Evolutionary conservation across 2,797 vertebrate genomes (phyloP).

Genomic region (Acanthurus lineatus): DNA sequence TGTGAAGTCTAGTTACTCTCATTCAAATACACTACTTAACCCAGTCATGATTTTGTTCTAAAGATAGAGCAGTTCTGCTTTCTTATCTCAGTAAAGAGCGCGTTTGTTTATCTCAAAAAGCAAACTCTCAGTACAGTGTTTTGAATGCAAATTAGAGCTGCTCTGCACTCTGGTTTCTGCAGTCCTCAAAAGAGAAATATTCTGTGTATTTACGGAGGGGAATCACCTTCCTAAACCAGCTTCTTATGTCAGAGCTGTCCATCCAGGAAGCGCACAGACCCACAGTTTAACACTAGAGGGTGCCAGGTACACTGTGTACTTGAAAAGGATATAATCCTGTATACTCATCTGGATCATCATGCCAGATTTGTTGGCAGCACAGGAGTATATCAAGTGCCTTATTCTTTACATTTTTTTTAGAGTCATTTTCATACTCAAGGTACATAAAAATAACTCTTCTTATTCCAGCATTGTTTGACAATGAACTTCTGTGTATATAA

Average conservation of each 20-base stretch:
- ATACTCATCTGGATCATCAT: conserved; percentile 26
- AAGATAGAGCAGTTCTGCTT: conserved; percentile 15
- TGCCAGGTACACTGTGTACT: conserved; percentile 57
- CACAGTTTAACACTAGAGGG: conserved; percentile 66
- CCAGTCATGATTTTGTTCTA: not conserved
- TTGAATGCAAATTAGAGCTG: conserved; percentile 27
- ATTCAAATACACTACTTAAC: conserved; percentile 24
- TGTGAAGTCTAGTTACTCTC: conserved; percentile 30
- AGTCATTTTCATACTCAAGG: conserved; percentile 70
- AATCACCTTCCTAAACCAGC: conserved; percentile 17
- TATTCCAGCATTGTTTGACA: conserved; percentile 73
- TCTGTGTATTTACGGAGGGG: conserved; percentile 4
- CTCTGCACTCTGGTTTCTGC: conserved; percentile 34
- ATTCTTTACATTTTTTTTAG: conserved; percentile 56
- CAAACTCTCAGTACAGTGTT: conserved; percentile 19
- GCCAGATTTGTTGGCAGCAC: conserved; percentile 48
- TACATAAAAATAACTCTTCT: conserved; percentile 57
- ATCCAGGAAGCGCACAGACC: conserved; percentile 44
- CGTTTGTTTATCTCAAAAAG: conserved; percentile 20
- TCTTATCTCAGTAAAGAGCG: conserved; percentile 12
- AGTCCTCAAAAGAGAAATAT: conserved; percentile 11
- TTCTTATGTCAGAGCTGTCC: conserved; percentile 37
- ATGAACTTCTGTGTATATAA: conserved; percentile 74
- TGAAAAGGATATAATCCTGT: conserved; percentile 63
- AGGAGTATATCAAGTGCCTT: conserved; percentile 71